A percentile compares a stretch with the other conserved stretches of the same genome.
These are phyloP conservation scores for Bovichtus variegatus DNA, from an alignment of 2,797 vertebrate species.

Conservation along the genomic window DNA sequence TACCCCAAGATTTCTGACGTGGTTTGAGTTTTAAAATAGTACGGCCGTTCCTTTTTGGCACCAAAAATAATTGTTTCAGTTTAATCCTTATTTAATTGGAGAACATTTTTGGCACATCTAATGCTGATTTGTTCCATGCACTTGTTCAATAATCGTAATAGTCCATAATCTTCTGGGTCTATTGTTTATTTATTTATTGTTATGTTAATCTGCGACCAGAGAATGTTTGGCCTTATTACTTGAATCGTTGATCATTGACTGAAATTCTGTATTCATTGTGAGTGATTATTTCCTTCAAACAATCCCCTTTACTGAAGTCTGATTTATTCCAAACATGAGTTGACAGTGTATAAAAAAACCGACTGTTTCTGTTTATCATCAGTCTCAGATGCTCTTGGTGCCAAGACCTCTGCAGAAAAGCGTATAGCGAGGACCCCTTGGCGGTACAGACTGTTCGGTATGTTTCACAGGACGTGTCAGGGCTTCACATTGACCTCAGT, in stretches of 20 bases:
- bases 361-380: neutral
- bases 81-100: too few species aligned
- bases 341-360: neutral
- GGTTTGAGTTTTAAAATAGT: neutral
- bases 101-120: too few species aligned
- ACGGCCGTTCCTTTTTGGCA: too few species aligned
- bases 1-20: neutral
- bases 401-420: neutral
- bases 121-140: neutral
- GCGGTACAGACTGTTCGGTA: neutral
- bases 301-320: neutral
- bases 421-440: neutral
- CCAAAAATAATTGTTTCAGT: too few species aligned
- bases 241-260: neutral
- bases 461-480: neutral
- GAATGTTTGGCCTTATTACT: neutral
- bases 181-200: too few species aligned
- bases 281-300: constrained; percentile 10
- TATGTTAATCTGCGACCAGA: neutral
- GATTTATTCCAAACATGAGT: neutral
- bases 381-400: neutral
- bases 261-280: neutral
- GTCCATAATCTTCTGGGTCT: neutral
- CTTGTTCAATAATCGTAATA: neutral
- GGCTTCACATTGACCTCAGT: neutral